Evolutionary conservation across 1,140 invertebrate species (phyloP), one percentile per base, ranked within the genome.

Genomic region (Calosoma granatense): DNA sequence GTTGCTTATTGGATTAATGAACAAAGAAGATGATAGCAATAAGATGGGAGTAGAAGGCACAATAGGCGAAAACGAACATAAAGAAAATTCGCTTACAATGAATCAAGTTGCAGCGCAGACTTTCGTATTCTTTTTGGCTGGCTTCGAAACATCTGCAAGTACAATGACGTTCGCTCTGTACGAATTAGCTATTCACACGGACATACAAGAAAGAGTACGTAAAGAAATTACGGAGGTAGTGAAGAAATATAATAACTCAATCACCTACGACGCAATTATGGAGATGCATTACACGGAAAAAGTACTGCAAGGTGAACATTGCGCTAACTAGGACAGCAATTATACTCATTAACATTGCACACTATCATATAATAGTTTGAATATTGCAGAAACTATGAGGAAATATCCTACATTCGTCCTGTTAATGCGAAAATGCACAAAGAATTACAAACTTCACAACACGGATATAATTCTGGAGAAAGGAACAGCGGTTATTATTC

Each of bases 81-180:
- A 30, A 30, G 14, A 54, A 12, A 15, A 55, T 26, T 41, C 21
- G 26, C 51, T 64, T 0, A 61, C 60, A 2, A 23, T 71, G 12
- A 67, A 71, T 43, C 58, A 72, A 52, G 62, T 80, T 17, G 68
- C 72, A 2, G 76, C 78, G 9, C 79, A 82, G 60, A 70, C 74
- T 6, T 71, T 82, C 36, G 60, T 81, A 1, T 82, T 83, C 65
- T 75, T 82, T 51, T 61, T 81, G 3, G 81, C 78, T 51, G 78
- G 78, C 14, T 82, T 74, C 61, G 81, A 87, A 53, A 84, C 82
- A 0, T 81, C 81, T 0, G 76, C 81, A 0, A 76, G 74, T 1
- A 68, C 77, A 0, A 71, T 84, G 2, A 71, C 74, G 20, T 79
- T 73, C 58, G 68, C 74, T 0, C 56, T 77, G 1, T 80, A 81